Evolutionary conservation across 2,888 invertebrate species (phyloP).

Genomic region (Amaurobius ferox): DNA sequence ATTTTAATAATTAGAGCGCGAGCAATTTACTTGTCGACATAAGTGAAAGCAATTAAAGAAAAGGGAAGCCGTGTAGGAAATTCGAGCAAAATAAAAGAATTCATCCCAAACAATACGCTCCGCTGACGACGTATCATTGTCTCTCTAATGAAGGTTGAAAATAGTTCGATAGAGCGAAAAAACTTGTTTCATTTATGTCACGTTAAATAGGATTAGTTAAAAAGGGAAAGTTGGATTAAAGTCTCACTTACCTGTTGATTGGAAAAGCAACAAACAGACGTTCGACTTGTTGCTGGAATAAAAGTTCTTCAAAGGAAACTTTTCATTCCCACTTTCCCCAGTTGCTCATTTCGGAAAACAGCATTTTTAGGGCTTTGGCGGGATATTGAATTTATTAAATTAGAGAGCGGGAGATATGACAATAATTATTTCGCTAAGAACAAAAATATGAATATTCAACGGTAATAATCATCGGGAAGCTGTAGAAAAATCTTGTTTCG

Average conservation of each 20-base stretch:
- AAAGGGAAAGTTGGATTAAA: slow-evolving; percentile 65
- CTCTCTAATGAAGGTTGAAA: slow-evolving; percentile 40
- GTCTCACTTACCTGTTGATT: slow-evolving; percentile 66
- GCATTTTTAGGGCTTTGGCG: slow-evolving; percentile 61
- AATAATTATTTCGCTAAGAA: not conserved
- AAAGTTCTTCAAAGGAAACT: not conserved
- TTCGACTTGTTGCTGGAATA: slow-evolving; percentile 38
- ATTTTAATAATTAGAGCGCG: slow-evolving; percentile 68
- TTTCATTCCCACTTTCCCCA: slow-evolving; percentile 15
- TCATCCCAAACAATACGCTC: not conserved
- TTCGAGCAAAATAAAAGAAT: slow-evolving; percentile 20
- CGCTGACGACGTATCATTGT: slow-evolving; percentile 58
- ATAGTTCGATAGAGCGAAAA: not conserved
- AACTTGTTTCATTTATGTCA: slow-evolving; percentile 36
- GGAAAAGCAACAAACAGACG: slow-evolving; percentile 18
- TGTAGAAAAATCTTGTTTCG: not conserved
- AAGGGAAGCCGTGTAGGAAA: slow-evolving; percentile 28
- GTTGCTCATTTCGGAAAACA: slow-evolving; percentile 41
- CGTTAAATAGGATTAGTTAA: slow-evolving; percentile 61
- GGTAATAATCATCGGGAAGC: not conserved
- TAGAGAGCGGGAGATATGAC: not conserved
- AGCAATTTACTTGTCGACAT: slow-evolving; percentile 39
- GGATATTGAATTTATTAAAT: slow-evolving; percentile 44
- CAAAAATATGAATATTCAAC: slow-evolving; percentile 5
- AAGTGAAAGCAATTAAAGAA: slow-evolving; percentile 65